Conservation (phyloP, 2,888 invertebrate genomes). For the Sarcophaga variegata region DNA sequence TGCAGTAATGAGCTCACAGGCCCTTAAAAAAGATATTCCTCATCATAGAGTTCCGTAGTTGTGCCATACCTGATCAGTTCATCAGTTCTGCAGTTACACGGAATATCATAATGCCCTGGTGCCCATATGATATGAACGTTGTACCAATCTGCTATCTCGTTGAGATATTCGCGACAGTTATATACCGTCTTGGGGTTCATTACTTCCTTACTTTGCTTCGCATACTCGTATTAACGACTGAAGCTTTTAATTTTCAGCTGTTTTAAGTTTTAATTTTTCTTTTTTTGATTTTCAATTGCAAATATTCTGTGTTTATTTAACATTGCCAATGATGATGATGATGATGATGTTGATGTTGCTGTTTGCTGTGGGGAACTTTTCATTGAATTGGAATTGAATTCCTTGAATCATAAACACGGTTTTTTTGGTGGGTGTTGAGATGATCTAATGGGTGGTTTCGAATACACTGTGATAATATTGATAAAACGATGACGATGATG, state of each 20-base stretch:
- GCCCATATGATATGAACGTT: too few relatives aligned
- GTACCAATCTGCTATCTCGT: too few relatives aligned
- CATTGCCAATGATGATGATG: conserved; percentile 3
- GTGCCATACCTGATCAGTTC: too few relatives aligned
- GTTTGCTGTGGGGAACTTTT: not conserved
- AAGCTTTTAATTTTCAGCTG: not conserved
- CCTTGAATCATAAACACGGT: not conserved
- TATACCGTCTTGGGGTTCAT: too few relatives aligned
- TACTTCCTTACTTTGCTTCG: too few relatives aligned
- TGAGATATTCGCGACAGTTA: too few relatives aligned
- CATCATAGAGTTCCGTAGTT: too few relatives aligned
- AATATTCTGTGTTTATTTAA: conserved; percentile 32
- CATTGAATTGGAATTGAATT: conserved; percentile 43
- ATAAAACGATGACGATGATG: conserved; percentile 15
- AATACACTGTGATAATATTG: not conserved
- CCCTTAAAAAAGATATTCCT: too few relatives aligned
- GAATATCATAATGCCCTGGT: too few relatives aligned
- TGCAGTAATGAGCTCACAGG: too few relatives aligned
- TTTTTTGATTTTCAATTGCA: not conserved
- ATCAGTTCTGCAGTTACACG: too few relatives aligned
- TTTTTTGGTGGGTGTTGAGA: conserved; percentile 5
- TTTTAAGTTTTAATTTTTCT: not conserved
- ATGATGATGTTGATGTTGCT: conserved; percentile 13
- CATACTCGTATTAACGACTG: not conserved
- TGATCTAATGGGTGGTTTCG: not conserved